Evolutionary conservation across 2,113 vertebrate genomes (phyloP), one percentile per base, ranked within the genome.

Genomic region (Sorex araneus): DNA sequence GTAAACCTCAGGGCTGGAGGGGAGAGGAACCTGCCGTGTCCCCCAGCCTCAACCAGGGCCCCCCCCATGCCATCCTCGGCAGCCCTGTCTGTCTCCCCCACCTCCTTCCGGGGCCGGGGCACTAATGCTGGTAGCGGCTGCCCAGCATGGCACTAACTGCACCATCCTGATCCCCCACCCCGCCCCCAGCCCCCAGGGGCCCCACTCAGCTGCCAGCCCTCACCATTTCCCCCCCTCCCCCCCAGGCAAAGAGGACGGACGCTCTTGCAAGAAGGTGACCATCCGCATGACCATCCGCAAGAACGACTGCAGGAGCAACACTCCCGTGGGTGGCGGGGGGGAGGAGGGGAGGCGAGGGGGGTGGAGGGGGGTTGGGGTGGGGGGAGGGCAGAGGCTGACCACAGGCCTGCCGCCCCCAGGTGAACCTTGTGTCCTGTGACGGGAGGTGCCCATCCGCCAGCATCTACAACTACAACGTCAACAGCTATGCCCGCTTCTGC

Each of bases 391-490:
- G 47, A 10, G 76, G 6, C 25, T 6, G 80, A 84, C n/a, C 83
- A 84, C 28, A 1, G 79, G 21, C 34, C 11, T 70, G n/a, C 93
- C 60, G 0, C 92, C 95, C 94, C 66, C 96, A 99, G 99, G 99
- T 99, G 91, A 99, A 99, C 97, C 99, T 99, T 0, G 99, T 99
- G 95, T 99, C 99, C 0, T 99, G 99, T 34, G 99, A 99, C 0
- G 99, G 99, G 23, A 99, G 99, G 96, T 99, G 99, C 93, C 99
- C 99, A 0, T 99, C 99, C 0, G 99, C 99, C 95, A 99, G 99
- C 97, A 99, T 99, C 97, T 99, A 99, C 97, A 99, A 99, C 98
- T 99, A 99, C 98, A 99, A 99, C 97, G 99, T 99, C 97, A 99
- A 99, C 97, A 98, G 99, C 0, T 99, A 99, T 0, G 99, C 99